phyloP scores from a whole-genome alignment of 1,140 invertebrate genomes.

The Drosophila guanche region DNA sequence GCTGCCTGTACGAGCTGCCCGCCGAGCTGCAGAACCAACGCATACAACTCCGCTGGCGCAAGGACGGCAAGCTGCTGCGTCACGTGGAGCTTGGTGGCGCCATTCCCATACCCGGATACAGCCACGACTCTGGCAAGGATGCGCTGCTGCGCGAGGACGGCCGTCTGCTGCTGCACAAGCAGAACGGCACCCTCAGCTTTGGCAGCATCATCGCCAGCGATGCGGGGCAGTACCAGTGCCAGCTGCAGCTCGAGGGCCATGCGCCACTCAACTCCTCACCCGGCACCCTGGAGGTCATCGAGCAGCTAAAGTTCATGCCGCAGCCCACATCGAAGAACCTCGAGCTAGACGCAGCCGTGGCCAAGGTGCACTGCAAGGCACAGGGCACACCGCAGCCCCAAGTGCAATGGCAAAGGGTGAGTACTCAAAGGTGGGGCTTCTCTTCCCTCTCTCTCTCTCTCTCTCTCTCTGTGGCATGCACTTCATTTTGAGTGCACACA shows the following conservation, averaged over 20 bases:
- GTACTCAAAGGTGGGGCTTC: constrained; percentile 25
- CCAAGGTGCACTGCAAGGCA: constrained; percentile 94
- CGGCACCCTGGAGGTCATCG: constrained; percentile 84
- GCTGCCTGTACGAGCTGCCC: constrained; percentile 87
- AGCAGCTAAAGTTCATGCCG: constrained; percentile 93
- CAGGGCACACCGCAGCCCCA: constrained; percentile 90
- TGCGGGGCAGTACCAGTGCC: constrained; percentile 76
- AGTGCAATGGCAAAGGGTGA: constrained; percentile 92
- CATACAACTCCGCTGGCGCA: constrained; percentile 87
- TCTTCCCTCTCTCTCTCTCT: too few species aligned
- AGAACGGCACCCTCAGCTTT: constrained; percentile 78
- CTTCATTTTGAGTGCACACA: constrained; percentile 36
- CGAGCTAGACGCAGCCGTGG: constrained; percentile 89
- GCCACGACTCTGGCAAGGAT: constrained; percentile 60
- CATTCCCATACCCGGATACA: constrained; percentile 39
- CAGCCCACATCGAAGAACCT: constrained; percentile 91
- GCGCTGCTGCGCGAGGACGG: constrained; percentile 63
- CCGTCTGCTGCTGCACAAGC: constrained; percentile 63
- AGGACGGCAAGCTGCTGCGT: constrained; percentile 87
- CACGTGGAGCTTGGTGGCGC: constrained; percentile 81
- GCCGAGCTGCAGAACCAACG: constrained; percentile 74
- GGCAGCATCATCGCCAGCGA: constrained; percentile 73
- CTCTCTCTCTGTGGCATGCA: background rate
- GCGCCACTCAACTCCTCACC: constrained; percentile 51
- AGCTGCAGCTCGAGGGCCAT: constrained; percentile 71